Evolutionary conservation across 92 coral and sea anemone genomes (phyloP).

Genomic region (Siderastrea siderea): DNA sequence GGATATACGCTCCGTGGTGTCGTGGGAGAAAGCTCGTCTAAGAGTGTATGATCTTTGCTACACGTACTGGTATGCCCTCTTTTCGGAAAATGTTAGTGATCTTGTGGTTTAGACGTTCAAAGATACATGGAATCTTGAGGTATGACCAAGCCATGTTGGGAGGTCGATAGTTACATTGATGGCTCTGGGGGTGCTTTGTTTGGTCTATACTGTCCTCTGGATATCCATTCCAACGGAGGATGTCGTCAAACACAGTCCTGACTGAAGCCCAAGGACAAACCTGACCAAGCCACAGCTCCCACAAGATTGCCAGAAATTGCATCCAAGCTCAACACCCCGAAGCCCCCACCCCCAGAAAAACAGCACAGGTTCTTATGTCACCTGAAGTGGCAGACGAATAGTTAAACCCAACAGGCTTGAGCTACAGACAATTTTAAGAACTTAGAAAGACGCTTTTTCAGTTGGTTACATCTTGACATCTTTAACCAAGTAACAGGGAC

Average conservation of each 20-base stretch:
- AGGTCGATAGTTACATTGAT: not conserved
- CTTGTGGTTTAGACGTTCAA: not conserved
- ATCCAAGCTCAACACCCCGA: too few species aligned
- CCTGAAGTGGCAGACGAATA: too few species aligned
- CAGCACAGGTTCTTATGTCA: too few species aligned
- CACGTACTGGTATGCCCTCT: conserved; percentile 10
- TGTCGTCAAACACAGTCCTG: conserved; percentile 1
- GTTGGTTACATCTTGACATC: too few species aligned
- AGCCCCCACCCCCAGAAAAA: too few species aligned
- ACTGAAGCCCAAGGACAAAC: too few species aligned
- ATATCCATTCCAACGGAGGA: not conserved
- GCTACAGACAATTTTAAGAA: too few species aligned
- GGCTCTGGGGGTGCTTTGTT: not conserved
- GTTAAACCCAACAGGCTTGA: too few species aligned
- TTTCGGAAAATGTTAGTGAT: conserved; percentile 13
- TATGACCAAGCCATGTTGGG: conserved; percentile 9
- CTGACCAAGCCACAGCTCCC: too few species aligned
- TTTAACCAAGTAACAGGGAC: too few species aligned
- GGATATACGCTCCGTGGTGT: not conserved
- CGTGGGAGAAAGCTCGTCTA: not conserved
- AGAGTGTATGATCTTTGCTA: conserved; percentile 1
- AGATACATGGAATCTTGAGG: not conserved
- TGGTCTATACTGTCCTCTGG: not conserved
- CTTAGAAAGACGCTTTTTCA: too few species aligned
- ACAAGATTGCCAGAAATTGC: too few species aligned